A percentile compares a stretch with the other conserved stretches of the same genome.
Evolutionary conservation across 37 sponge, comb jelly and placozoan genomes (phyloP).

Genomic region (Halichondria panicea): DNA sequence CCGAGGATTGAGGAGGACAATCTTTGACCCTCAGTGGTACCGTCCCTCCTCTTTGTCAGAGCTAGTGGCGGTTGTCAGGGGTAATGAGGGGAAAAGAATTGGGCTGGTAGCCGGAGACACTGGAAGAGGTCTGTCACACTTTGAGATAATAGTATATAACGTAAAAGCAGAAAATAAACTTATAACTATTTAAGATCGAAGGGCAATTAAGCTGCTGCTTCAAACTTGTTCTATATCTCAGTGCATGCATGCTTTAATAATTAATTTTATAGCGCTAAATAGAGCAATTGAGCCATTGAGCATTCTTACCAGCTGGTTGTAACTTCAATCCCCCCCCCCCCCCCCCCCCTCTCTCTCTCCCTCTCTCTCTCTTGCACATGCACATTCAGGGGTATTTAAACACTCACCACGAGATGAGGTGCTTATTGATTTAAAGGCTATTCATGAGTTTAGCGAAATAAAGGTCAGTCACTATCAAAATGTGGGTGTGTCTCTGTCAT

Average conservation of each 20-base stretch:
- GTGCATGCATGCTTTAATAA: too few relatives aligned
- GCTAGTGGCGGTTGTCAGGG: slow-evolving; percentile 20
- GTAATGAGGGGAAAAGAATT: slow-evolving; percentile 10
- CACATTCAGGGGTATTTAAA: slow-evolving; percentile 61
- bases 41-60: slow-evolving; percentile 47
- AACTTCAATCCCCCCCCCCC: too few relatives aligned
- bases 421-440: slow-evolving; percentile 43
- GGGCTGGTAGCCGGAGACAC: slow-evolving; percentile 74
- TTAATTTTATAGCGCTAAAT: slow-evolving; percentile 2
- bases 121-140: slow-evolving; percentile 54
- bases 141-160: too few relatives aligned
- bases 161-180: too few relatives aligned
- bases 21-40: slow-evolving; percentile 56
- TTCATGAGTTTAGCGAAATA: slow-evolving; percentile 34
- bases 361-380: too few relatives aligned
- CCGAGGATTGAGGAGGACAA: background rate
- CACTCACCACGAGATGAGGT: slow-evolving; percentile 11
- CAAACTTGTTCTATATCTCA: too few relatives aligned
- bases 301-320: too few relatives aligned
- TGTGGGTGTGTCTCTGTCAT: background rate
- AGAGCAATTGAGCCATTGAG: background rate
- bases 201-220: too few relatives aligned
- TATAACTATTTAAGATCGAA: too few relatives aligned
- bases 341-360: too few relatives aligned
- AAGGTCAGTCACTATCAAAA: slow-evolving; percentile 16